A percentile compares a stretch with the other conserved stretches of the same genome.
Evolutionary conservation across 2,888 invertebrate genomes (phyloP).

Genomic region (Fabriciana adippe): DNA sequence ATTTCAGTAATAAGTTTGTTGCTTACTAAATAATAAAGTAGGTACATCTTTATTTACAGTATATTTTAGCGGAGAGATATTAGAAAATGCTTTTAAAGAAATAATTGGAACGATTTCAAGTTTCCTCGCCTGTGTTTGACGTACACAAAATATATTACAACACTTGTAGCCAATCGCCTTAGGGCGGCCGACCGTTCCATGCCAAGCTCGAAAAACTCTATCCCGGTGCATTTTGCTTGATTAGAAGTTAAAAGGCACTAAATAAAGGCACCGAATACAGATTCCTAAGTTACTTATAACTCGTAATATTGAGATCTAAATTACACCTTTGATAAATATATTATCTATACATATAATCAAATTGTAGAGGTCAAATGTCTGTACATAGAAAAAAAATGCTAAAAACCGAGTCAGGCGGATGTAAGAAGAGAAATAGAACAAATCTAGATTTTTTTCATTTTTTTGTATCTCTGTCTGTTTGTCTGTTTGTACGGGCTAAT

Average conservation of each 20-base stretch:
- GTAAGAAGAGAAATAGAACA: too few species aligned
- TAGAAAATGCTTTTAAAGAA: constrained; percentile 44
- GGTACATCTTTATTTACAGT: constrained; percentile 30
- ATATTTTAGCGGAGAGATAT: constrained; percentile 39
- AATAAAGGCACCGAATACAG: too few species aligned
- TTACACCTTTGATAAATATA: too few species aligned
- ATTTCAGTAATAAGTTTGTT: background rate
- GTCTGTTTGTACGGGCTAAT: too few species aligned
- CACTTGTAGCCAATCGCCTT: constrained; percentile 39
- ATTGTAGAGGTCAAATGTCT: too few species aligned
- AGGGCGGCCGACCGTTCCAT: constrained; percentile 28
- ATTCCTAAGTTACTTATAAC: too few species aligned
- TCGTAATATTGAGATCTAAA: too few species aligned
- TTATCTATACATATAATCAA: too few species aligned
- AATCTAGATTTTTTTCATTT: too few species aligned
- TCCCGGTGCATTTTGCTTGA: constrained; percentile 17
- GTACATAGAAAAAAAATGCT: too few species aligned
- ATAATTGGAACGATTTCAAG: constrained; percentile 44
- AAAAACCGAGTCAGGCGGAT: too few species aligned
- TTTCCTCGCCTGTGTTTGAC: constrained; percentile 43
- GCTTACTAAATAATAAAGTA: constrained; percentile 25
- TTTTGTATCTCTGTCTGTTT: too few species aligned
- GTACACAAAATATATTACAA: constrained; percentile 41
- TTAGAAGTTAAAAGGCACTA: constrained; percentile 2
- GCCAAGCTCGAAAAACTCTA: constrained; percentile 27